Evolutionary conservation across 2,797 vertebrate genomes (phyloP).

Genomic region (Eulemur rubriventer): DNA sequence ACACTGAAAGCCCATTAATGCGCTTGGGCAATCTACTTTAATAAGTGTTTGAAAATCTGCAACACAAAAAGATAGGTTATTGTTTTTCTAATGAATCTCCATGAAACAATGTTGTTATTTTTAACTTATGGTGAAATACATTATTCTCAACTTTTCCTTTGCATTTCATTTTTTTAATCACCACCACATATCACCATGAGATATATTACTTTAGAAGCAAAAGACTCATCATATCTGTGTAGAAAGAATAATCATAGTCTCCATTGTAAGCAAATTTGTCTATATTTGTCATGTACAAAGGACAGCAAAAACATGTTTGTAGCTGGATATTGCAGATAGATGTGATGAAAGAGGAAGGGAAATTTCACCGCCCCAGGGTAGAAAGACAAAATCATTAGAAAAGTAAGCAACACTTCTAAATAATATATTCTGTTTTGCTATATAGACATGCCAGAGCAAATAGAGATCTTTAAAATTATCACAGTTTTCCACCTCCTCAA

Average conservation of each 20-base stretch:
- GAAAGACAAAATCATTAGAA: not conserved
- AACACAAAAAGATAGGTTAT: not conserved
- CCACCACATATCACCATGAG: not conserved
- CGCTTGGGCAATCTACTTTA: not conserved
- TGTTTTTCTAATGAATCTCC: not conserved
- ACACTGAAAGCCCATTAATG: not conserved
- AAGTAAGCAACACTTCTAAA: not conserved
- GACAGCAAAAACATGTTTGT: not conserved
- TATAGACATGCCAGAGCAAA: not conserved
- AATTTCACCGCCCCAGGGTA: not conserved
- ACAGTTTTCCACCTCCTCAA: not conserved
- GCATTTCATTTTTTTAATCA: not conserved
- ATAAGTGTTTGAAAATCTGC: slow-evolving; percentile 18
- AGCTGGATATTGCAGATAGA: not conserved
- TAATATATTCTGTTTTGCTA: slow-evolving; percentile 23
- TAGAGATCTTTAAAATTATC: slow-evolving; percentile 6
- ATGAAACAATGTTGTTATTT: not conserved
- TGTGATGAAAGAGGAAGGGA: not conserved
- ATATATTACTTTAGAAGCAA: slow-evolving; percentile 4
- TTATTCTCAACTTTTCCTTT: slow-evolving; percentile 3
- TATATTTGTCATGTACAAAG: not conserved
- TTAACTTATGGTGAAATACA: slow-evolving; percentile 9
- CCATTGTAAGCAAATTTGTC: not conserved
- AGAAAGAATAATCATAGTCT: not conserved
- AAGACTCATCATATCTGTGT: not conserved